Percentiles rank a stretch among this genome's conserved stretches.
phyloP scores from a whole-genome alignment of 2,113 vertebrate species.

The Silurus glanis region DNA sequence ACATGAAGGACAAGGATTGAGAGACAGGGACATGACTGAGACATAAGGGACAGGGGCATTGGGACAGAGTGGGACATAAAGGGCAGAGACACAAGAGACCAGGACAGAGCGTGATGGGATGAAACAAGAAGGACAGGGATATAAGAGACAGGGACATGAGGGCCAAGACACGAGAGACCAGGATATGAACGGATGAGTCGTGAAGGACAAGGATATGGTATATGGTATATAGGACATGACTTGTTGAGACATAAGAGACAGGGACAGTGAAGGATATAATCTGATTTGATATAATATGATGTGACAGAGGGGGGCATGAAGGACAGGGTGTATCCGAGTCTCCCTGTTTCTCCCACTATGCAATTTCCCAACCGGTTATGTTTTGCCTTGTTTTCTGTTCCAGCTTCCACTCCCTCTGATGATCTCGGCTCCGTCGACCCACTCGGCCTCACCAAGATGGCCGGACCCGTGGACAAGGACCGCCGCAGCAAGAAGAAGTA shows the following conservation, averaged over 20 bases:
- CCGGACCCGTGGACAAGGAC: conserved; percentile 86
- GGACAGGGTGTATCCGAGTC: neutral
- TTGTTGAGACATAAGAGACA: neutral
- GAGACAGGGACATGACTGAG: neutral
- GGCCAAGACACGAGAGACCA: neutral
- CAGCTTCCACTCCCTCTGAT: conserved; percentile 87
- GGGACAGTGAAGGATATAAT: neutral
- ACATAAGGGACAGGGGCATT: too few relatives aligned
- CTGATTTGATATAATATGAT: too few relatives aligned
- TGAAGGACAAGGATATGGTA: neutral
- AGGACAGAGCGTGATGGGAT: neutral
- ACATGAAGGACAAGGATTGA: neutral
- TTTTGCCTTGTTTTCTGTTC: conserved; percentile 16
- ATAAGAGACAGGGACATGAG: neutral
- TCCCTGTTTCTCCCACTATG: neutral
- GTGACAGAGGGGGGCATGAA: neutral
- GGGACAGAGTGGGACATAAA: neutral
- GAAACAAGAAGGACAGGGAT: neutral
- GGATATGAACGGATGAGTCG: neutral
- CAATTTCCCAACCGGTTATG: neutral
- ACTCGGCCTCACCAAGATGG: conserved; percentile 83
- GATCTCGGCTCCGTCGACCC: conserved; percentile 80
- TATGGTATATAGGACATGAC: neutral
- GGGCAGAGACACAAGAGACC: neutral
- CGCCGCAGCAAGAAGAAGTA: conserved; percentile 93